Evolutionary conservation across 2,113 vertebrate species (phyloP), one percentile per base, ranked within the genome.

Genomic region (Nothobranchius kuhntae): DNA sequence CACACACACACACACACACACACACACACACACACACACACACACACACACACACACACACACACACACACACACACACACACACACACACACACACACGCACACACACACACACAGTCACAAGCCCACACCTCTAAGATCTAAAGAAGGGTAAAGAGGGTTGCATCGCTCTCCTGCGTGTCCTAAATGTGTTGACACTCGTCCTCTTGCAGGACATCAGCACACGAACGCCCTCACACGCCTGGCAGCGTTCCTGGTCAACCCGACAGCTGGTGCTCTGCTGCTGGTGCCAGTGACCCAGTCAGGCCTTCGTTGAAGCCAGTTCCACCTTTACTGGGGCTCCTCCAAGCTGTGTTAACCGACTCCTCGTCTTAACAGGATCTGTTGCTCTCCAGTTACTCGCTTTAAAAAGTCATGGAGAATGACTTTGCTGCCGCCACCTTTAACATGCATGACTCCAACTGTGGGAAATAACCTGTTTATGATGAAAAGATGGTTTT

Each of bases 331-430:
- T 77, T 68, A 71, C 58, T 81, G 81, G 78, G 66, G 40, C 61
- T 73, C 47, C 6, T 50, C 47, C 81, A 85, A 66, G 64, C 55
- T 17, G 75, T 68, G 86, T 83, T 58, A 88, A 83, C 79, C 13
- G 88, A 88, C 86, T 86, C 88, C 86, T 66, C 75, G 81, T 46
- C 74, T 45, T 69, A 73, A 88, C 81, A 72, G 85, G 85, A 86
- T 85, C 75, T 60, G 65, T 54, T 8, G 68, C 61, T 85, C 87
- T 90, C 85, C 62, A 40, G 82, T 90, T 87, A 87, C 89, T 30
- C 17, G 36, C 67, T 61, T 57, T 59, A 9, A 63, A 69, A 53
- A 70, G 74, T 78, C 85, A 72, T 3, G 47, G 55, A 45, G 66
- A 72, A 45, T 17, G 58, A 69, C 65, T 75, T 69, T 51, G 60